phyloP scores from a whole-genome alignment of 2,113 vertebrate genomes.

The Urocynchramus pylzowi region DNA sequence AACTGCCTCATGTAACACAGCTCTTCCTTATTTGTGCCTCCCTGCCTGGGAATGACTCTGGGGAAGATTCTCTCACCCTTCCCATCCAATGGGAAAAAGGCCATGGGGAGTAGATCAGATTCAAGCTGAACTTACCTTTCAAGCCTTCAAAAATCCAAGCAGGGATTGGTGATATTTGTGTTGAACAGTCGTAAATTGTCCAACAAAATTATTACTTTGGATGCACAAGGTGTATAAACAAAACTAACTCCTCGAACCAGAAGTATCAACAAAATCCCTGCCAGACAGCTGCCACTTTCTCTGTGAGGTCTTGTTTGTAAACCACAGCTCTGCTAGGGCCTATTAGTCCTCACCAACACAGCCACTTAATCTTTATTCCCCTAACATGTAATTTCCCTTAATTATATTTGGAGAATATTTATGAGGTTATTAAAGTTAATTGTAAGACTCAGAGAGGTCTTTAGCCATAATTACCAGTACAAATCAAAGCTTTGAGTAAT shows the following conservation, averaged over 20 bases:
- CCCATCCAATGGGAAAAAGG: not conserved
- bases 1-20: not conserved
- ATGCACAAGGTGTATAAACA: not conserved
- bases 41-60: not conserved
- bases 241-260: not conserved
- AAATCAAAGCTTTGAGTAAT: not conserved
- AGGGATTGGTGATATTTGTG: not conserved
- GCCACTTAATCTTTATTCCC: not conserved
- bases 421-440: slow-evolving; percentile 5
- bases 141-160: not conserved
- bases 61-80: not conserved
- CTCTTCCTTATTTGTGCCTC: not conserved
- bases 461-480: not conserved
- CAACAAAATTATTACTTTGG: not conserved
- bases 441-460: not conserved
- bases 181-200: not conserved
- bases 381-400: not conserved
- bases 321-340: not conserved
- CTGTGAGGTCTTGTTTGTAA: not conserved
- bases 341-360: not conserved
- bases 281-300: not conserved
- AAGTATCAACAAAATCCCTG: not conserved
- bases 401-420: slow-evolving; percentile 11
- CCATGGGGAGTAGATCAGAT: not conserved
- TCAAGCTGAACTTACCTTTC: not conserved